Percentiles rank a stretch among this genome's conserved stretches.
phyloP scores from a whole-genome alignment of 2,113 vertebrate species.

The Grammomys surdaster region DNA sequence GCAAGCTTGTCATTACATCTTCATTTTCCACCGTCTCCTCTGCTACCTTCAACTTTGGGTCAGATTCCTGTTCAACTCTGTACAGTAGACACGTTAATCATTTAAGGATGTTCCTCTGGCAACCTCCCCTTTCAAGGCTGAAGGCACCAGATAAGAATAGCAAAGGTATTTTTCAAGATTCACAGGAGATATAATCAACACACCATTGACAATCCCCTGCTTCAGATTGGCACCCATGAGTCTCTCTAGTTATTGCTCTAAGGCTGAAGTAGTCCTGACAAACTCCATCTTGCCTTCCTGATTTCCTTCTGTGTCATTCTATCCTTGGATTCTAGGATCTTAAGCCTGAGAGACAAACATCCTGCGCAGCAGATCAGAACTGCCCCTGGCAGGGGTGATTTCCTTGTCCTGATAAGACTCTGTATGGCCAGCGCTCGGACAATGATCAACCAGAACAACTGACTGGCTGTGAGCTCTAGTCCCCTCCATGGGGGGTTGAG shows the following conservation, averaged over 20 bases:
- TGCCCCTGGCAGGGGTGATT: background rate
- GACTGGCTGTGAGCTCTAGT: background rate
- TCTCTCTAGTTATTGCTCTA: background rate
- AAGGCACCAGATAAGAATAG: background rate
- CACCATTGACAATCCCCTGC: background rate
- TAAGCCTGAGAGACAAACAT: background rate
- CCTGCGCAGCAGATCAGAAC: background rate
- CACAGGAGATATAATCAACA: background rate
- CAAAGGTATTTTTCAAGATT: background rate
- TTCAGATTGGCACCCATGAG: background rate
- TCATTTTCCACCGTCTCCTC: background rate
- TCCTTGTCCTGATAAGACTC: background rate
- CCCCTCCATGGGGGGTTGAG: too few species aligned
- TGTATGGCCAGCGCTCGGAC: background rate
- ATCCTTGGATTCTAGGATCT: background rate
- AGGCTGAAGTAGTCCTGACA: background rate
- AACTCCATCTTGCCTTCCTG: background rate
- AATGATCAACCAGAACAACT: background rate
- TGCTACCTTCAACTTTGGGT: background rate
- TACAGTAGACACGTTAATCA: background rate
- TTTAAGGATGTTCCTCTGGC: background rate
- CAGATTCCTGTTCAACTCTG: conserved; percentile 19
- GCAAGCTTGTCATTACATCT: background rate
- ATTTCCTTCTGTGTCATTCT: background rate
- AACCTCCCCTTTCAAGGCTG: background rate